Conservation (phyloP, 2,797 vertebrate species). For the Hippoglossus hippoglossus region DNA sequence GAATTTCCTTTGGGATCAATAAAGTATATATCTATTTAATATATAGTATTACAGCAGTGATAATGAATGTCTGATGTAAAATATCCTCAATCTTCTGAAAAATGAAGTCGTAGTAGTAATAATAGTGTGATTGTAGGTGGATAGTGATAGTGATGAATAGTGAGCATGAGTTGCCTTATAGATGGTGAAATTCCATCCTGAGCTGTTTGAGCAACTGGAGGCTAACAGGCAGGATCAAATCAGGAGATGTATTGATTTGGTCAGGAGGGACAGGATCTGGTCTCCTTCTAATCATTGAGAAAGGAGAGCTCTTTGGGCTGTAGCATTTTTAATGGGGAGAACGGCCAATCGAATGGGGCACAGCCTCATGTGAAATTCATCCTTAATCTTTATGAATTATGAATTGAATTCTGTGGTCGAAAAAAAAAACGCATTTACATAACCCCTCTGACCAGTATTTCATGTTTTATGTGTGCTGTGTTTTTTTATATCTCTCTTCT, state of each 20-base stretch:
- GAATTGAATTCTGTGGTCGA: conserved; percentile 70
- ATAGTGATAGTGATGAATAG: neutral
- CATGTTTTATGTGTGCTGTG: conserved; percentile 76
- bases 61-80: conserved; percentile 11
- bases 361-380: conserved; percentile 75
- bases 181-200: conserved; percentile 53
- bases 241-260: conserved; percentile 76
- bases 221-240: conserved; percentile 62
- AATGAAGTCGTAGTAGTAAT: neutral
- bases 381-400: conserved; percentile 84
- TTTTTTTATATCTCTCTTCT: conserved; percentile 27
- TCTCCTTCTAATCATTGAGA: conserved; percentile 69
- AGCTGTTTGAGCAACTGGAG: conserved; percentile 43
- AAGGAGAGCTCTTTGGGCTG: conserved; percentile 64
- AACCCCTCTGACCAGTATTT: conserved; percentile 73
- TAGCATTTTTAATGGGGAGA: conserved; percentile 53
- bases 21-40: neutral
- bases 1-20: neutral
- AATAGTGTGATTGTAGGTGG: neutral
- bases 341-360: conserved; percentile 59
- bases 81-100: neutral
- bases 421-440: conserved; percentile 74
- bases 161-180: conserved; percentile 10
- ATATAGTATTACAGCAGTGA: neutral
- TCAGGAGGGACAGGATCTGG: conserved; percentile 64